These are phyloP conservation scores for Phaedon cochleariae DNA, from an alignment of 2,888 invertebrate species.

Conservation along the genomic window DNA sequence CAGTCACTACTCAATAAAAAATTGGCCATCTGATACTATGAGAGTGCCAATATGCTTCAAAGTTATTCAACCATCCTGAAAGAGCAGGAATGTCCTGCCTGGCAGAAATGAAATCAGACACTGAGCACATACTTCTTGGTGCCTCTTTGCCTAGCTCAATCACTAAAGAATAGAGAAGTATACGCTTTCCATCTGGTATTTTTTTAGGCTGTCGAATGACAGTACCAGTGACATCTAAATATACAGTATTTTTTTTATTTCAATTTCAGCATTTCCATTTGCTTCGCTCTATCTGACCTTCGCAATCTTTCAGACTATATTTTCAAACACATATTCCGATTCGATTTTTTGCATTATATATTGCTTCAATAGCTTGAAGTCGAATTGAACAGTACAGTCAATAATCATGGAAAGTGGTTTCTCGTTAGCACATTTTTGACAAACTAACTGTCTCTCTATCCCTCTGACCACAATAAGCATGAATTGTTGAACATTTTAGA, in stretches of 20 bases:
- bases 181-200: conserved; percentile 8
- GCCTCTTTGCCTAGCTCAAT: conserved; percentile 10
- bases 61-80: conserved; percentile 11
- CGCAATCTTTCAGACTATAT: too few relatives aligned
- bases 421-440: not conserved
- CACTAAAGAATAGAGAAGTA: conserved; percentile 12
- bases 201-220: conserved; percentile 8
- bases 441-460: not conserved
- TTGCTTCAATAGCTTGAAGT: too few relatives aligned
- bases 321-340: too few relatives aligned
- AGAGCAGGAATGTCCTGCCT: conserved; percentile 12
- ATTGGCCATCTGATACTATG: conserved; percentile 15
- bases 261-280: conserved; percentile 13
- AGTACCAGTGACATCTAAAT: conserved; percentile 14
- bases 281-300: not conserved
- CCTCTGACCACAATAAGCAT: conserved; percentile 8
- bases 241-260: not conserved
- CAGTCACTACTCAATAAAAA: conserved; percentile 13
- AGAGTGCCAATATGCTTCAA: conserved; percentile 10
- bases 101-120: conserved; percentile 15
- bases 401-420: too few relatives aligned
- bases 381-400: too few relatives aligned
- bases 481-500: not conserved
- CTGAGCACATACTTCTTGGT: conserved; percentile 11
- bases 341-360: too few relatives aligned